phyloP scores from a whole-genome alignment of 2,113 vertebrate genomes.

The Agelaius tricolor region DNA sequence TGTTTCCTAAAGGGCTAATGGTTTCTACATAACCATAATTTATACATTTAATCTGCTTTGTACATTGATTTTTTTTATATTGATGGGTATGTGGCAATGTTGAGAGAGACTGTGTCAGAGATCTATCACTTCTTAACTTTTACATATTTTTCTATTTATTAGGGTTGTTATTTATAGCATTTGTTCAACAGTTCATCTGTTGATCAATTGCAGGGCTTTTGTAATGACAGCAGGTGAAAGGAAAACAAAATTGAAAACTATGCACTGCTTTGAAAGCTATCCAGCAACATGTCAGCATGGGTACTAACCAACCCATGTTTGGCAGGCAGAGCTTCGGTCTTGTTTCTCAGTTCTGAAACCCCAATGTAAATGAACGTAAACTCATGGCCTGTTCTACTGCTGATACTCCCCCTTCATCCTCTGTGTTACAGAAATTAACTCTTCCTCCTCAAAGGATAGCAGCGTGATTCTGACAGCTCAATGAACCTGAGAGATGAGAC shows the following conservation, averaged over 20 bases:
- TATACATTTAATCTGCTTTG: background rate
- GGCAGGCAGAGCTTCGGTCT: background rate
- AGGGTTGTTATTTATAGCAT: background rate
- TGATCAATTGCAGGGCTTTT: background rate
- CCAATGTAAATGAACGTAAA: background rate
- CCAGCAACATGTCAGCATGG: background rate
- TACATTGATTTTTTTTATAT: background rate
- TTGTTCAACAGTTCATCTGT: background rate
- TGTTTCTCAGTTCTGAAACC: background rate
- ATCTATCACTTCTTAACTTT: background rate
- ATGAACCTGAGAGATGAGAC: background rate
- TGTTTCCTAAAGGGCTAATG: background rate
- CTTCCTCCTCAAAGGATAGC: background rate
- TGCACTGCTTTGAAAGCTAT: background rate
- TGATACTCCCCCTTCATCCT: background rate
- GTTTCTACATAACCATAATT: background rate
- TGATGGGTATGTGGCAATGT: background rate
- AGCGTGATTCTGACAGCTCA: background rate
- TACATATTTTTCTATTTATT: background rate
- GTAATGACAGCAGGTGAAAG: constrained; percentile 4
- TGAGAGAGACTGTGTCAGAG: background rate
- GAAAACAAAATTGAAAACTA: background rate
- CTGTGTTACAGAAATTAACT: background rate
- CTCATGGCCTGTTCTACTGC: background rate
- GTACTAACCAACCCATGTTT: background rate